Base-by-base conservation (phyloP, 2,888 invertebrate genomes). In the Cremastinae sp. region DNA sequence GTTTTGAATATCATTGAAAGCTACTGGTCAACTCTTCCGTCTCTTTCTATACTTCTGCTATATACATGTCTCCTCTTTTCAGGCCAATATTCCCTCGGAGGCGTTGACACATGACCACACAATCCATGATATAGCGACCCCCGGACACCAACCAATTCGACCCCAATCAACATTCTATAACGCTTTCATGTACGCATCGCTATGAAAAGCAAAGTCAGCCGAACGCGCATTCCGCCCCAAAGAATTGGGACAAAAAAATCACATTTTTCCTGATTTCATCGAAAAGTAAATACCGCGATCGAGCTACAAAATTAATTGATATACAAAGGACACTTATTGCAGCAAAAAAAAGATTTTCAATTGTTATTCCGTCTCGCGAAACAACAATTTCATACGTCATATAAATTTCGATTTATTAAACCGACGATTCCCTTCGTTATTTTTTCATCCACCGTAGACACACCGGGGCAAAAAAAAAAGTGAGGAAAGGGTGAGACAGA, bases 1-100 rank as follows among this genome's bases (percentile, higher is more conserved):
- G 83, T 82, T 83, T 76, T 75, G 84, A 82, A 83, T 83, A 85
- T 81, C 81, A 79, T 78, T 79, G 62, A 72, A 59, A 45, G 45
- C 55, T 56, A 61, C 78, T 76, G 65, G 79, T 37, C 20, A 16
- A 7, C 74, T 64, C 76, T 73, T 73, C 75, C 73, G 73, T 70
- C 79, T 81, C 79, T 75, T 62, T 41, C 56, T n/a, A 49, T 37
- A 41, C 22, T 1, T 58, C 61, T 39, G 41, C 39, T 20, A 16
- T 49, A 16, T 16, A 16, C 10, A 9, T 16, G 2, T n/a, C 22
- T 51, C 49, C 68, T 56, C 56, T 58, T 47, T 59, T 47, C 64
- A 45, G 12, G 49, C 64, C 68, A 59, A 78, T 78, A 80, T 74
- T 75, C 74, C 58, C 59, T 62, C 49, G 56, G 70, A 78, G 75